Evolutionary conservation across 2,888 invertebrate species (phyloP).

Genomic region (Griposia aprilina): DNA sequence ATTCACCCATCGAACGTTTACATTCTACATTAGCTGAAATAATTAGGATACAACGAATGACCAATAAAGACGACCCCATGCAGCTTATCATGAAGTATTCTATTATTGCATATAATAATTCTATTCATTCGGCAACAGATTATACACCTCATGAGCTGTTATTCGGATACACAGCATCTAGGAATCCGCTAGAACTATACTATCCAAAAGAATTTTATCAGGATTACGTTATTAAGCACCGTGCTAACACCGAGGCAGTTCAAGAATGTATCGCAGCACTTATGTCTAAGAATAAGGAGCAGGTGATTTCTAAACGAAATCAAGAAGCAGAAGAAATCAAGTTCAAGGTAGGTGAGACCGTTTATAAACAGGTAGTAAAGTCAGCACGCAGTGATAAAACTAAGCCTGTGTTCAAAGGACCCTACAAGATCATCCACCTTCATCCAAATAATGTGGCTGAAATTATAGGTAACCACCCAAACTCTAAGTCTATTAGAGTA

Average conservation of each 20-base stretch:
- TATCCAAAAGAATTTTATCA: no score
- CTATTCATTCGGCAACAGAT: no score
- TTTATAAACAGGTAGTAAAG: slow-evolving; percentile 19
- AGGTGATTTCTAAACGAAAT: background rate
- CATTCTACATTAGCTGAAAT: no score
- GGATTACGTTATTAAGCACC: no score
- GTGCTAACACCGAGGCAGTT: no score
- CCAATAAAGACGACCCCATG: background rate
- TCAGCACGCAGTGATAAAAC: background rate
- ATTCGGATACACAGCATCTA: no score
- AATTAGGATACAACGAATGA: background rate
- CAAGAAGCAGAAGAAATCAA: slow-evolving; percentile 5
- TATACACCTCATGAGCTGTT: no score
- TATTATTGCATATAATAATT: no score
- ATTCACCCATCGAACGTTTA: no score
- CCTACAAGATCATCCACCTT: background rate
- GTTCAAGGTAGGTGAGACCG: slow-evolving; percentile 24
- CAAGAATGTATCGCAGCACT: slow-evolving; percentile 8
- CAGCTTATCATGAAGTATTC: background rate
- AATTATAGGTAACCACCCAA: slow-evolving; percentile 7
- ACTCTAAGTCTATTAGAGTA: slow-evolving; percentile 25
- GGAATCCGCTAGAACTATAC: no score
- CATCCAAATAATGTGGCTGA: slow-evolving; percentile 5
- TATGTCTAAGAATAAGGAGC: background rate
- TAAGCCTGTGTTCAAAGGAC: background rate